A percentile compares a stretch with the other conserved stretches of the same genome.
Evolutionary conservation across 2,888 invertebrate genomes (phyloP).

Genomic region (Patella pellucida): DNA sequence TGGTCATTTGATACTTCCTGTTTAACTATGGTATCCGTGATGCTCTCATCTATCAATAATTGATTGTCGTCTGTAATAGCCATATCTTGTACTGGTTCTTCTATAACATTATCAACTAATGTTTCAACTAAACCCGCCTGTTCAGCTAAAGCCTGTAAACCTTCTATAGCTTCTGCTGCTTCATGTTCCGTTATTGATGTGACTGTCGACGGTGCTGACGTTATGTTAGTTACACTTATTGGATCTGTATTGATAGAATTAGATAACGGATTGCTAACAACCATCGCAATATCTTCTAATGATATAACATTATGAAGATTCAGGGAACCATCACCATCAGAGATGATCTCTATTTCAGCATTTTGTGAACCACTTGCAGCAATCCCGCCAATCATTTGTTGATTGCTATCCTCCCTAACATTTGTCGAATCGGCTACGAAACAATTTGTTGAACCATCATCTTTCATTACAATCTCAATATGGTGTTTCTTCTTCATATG

Average conservation of each 20-base stretch:
- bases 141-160: slow-evolving; percentile 63
- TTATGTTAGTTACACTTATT: not conserved
- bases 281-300: not conserved
- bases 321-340: slow-evolving; percentile 42
- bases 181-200: slow-evolving; percentile 47
- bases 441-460: slow-evolving; percentile 57
- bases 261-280: not conserved
- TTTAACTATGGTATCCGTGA: slow-evolving; percentile 14
- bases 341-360: slow-evolving; percentile 7
- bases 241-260: not conserved
- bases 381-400: not conserved
- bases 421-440: slow-evolving; percentile 42
- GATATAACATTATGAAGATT: not conserved
- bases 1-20: slow-evolving; percentile 18
- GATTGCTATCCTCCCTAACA: not conserved
- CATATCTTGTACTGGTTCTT: slow-evolving; percentile 26
- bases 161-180: slow-evolving; percentile 63
- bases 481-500: slow-evolving; percentile 68
- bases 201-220: slow-evolving; percentile 31
- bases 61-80: slow-evolving; percentile 8
- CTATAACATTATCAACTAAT: slow-evolving; percentile 32
- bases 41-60: not conserved
- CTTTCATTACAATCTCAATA: slow-evolving; percentile 61
- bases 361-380: not conserved
- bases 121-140: slow-evolving; percentile 49